A percentile compares a stretch with the other conserved stretches of the same genome.
phyloP scores from a whole-genome alignment of 2,113 vertebrate genomes.

The Sylvilagus bachmani region DNA sequence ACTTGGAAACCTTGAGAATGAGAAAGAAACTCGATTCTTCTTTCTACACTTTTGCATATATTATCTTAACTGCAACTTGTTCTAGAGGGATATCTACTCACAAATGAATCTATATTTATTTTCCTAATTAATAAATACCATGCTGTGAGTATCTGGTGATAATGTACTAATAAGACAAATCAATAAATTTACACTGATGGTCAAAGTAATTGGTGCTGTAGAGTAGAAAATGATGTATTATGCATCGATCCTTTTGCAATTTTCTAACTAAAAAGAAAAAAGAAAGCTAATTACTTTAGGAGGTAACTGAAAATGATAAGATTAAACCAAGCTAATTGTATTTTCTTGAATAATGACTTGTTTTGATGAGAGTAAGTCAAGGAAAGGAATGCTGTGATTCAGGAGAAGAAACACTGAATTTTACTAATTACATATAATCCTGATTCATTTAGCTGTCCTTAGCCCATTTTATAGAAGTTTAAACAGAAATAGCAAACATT shows the following conservation, averaged over 20 bases:
- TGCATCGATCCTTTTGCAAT: slow-evolving; percentile 88
- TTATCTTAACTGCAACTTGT: slow-evolving; percentile 70
- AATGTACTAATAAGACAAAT: slow-evolving; percentile 90
- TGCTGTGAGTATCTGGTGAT: slow-evolving; percentile 88
- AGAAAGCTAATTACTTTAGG: slow-evolving; percentile 89
- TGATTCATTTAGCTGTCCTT: slow-evolving; percentile 75
- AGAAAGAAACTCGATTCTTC: slow-evolving; percentile 53
- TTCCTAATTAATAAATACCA: slow-evolving; percentile 89
- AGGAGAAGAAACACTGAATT: slow-evolving; percentile 79
- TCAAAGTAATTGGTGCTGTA: slow-evolving; percentile 87
- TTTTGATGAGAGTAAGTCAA: slow-evolving; percentile 87
- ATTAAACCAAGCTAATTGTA: slow-evolving; percentile 90
- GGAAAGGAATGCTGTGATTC: slow-evolving; percentile 81
- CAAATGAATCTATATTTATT: slow-evolving; percentile 86
- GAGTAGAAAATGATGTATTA: slow-evolving; percentile 85
- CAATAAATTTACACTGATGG: slow-evolving; percentile 89
- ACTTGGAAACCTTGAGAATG: neutral
- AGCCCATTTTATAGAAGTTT: slow-evolving; percentile 71
- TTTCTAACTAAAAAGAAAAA: slow-evolving; percentile 87
- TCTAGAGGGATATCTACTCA: slow-evolving; percentile 84
- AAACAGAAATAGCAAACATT: slow-evolving; percentile 73
- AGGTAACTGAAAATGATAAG: slow-evolving; percentile 88
- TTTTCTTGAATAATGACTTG: slow-evolving; percentile 87
- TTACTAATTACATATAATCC: slow-evolving; percentile 83
- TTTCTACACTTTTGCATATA: slow-evolving; percentile 72